Percentiles rank a stretch among this genome's conserved stretches.
Evolutionary conservation across 2,797 vertebrate genomes (phyloP).

Genomic region (Trachops cirrhosus): DNA sequence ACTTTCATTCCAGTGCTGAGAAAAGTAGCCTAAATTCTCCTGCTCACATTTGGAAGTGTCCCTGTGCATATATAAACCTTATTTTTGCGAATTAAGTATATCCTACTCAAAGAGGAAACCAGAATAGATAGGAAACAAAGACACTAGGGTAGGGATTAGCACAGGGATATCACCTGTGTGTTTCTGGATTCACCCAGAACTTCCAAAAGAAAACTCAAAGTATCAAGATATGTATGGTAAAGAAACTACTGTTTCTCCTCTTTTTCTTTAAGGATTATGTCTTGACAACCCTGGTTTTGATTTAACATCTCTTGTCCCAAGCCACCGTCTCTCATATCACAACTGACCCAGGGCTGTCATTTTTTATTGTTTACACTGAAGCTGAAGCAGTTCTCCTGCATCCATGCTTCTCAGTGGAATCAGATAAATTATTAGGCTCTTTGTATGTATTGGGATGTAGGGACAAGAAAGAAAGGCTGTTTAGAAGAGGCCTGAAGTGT

Average conservation of each 20-base stretch:
- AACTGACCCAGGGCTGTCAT: neutral
- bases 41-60: neutral
- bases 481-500: neutral
- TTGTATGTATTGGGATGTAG: neutral
- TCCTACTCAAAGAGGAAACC: neutral
- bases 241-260: neutral
- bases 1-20: neutral
- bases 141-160: neutral
- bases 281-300: constrained; percentile 10
- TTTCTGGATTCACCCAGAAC: constrained; percentile 4
- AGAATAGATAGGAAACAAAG: constrained; percentile 13
- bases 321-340: neutral
- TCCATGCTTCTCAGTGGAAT: neutral
- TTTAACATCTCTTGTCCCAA: neutral
- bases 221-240: neutral
- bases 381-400: neutral
- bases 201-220: constrained; percentile 34
- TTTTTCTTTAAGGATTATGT: neutral
- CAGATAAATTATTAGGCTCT: neutral
- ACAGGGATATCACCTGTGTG: neutral
- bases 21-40: neutral
- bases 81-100: neutral
- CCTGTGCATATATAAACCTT: neutral
- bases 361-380: neutral
- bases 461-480: neutral